phyloP scores from a whole-genome alignment of 1,140 invertebrate genomes.

The Solenopsis invicta region DNA sequence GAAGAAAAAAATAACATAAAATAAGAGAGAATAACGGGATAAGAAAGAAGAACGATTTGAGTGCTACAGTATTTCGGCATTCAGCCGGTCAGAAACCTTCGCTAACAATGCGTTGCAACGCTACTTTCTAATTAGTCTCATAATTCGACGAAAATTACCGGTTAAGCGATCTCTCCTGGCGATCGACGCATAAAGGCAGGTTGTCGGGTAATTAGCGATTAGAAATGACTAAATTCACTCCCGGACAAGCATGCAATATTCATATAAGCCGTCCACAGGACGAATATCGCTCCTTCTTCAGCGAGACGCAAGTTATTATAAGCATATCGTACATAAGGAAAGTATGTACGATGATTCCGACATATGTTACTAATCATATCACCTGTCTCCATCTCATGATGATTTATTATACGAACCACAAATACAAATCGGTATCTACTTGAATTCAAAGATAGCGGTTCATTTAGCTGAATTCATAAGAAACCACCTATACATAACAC shows the following conservation, averaged over 20 bases:
- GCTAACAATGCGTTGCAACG: slow-evolving; percentile 48
- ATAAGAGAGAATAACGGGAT: background rate
- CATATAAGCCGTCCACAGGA: background rate
- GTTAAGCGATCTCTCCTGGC: slow-evolving; percentile 46
- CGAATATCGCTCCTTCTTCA: background rate
- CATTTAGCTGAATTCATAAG: slow-evolving; percentile 36
- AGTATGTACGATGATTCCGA: background rate
- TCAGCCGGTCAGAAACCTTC: background rate
- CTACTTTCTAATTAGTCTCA: slow-evolving; percentile 53
- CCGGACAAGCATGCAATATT: slow-evolving; percentile 1
- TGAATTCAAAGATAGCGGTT: slow-evolving; percentile 78
- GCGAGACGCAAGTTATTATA: background rate
- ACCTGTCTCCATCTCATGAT: slow-evolving; percentile 37
- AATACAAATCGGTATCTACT: slow-evolving; percentile 81
- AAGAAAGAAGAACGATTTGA: background rate
- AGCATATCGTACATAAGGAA: background rate
- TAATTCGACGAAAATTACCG: slow-evolving; percentile 51
- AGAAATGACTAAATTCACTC: slow-evolving; percentile 27
- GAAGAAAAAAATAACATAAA: background rate
- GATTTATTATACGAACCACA: slow-evolving; percentile 68
- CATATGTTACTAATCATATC: slow-evolving; percentile 31
- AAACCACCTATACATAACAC: no score
- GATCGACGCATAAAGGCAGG: background rate
- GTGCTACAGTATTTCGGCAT: slow-evolving; percentile 9
- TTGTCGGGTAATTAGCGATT: slow-evolving; percentile 17